phyloP scores from a whole-genome alignment of 2,888 invertebrate species.

The Ormia ochracea region DNA sequence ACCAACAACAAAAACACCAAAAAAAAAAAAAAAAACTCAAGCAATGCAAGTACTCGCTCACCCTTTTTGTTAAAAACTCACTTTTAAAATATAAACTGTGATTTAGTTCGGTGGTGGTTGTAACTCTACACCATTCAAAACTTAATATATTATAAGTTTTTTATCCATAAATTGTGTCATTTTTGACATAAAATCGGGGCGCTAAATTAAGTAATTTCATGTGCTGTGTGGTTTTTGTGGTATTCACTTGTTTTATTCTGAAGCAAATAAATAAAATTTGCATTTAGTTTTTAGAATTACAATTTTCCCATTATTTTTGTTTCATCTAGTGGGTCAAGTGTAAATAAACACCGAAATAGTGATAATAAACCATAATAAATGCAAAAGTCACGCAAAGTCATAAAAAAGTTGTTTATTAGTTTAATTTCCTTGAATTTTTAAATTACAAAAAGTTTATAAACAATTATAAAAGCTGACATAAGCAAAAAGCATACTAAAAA shows the following conservation, averaged over 20 bases:
- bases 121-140: constrained; percentile 31
- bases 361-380: constrained; percentile 22
- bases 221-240: constrained; percentile 38
- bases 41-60: neutral
- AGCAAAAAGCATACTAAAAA: neutral
- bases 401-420: constrained; percentile 31
- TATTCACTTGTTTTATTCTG: neutral
- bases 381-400: neutral
- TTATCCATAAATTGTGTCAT: constrained; percentile 28
- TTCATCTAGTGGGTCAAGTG: constrained; percentile 29
- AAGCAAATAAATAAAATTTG: neutral
- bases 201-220: constrained; percentile 26
- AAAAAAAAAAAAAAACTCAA: neutral
- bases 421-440: constrained; percentile 14
- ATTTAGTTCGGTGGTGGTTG: constrained; percentile 36
- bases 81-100: constrained; percentile 43
- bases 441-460: neutral
- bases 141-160: neutral
- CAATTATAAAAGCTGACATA: neutral
- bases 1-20: neutral
- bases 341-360: constrained; percentile 36
- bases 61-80: constrained; percentile 11
- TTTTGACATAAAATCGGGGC: constrained; percentile 28
- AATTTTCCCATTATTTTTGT: neutral
- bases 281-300: neutral